A percentile compares a stretch with the other conserved stretches of the same genome.
Conservation (phyloP, 2,888 invertebrate species). For the Tiliacea aurago region DNA sequence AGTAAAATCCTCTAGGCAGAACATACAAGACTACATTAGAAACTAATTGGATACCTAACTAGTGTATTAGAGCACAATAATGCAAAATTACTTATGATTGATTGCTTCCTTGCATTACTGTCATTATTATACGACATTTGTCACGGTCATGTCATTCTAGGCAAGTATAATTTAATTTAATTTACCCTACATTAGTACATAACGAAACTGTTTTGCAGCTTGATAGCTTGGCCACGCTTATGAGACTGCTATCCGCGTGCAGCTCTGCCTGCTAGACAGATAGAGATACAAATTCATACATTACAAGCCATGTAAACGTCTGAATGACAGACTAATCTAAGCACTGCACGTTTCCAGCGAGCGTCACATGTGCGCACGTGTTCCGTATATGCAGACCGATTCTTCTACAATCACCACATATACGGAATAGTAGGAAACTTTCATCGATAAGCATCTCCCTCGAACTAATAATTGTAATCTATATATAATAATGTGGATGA, state of each 20-base stretch:
- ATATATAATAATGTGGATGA: neutral
- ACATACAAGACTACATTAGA: slow-evolving; percentile 1
- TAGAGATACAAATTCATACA: slow-evolving; percentile 10
- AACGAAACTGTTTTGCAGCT: neutral
- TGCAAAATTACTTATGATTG: slow-evolving; percentile 13
- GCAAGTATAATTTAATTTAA: slow-evolving; percentile 36
- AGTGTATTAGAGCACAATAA: neutral
- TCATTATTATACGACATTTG: slow-evolving; percentile 11
- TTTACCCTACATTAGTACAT: slow-evolving; percentile 19
- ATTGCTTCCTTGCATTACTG: slow-evolving; percentile 35
- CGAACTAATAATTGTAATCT: slow-evolving; percentile 5
- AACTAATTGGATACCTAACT: neutral
- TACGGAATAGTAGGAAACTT: neutral
- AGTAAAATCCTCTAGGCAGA: no score
- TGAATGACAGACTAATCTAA: slow-evolving; percentile 10
- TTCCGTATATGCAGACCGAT: slow-evolving; percentile 2
- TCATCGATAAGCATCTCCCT: slow-evolving; percentile 8
- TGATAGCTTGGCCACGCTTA: neutral
- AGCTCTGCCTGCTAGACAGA: neutral
- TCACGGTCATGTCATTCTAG: slow-evolving; percentile 11
- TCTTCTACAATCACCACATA: neutral
- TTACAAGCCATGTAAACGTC: neutral
- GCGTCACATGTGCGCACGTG: neutral
- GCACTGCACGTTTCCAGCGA: neutral
- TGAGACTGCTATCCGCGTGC: neutral